Percentiles rank a stretch among this genome's conserved stretches.
These are phyloP conservation scores for Hypanus sabinus DNA, from an alignment of 2,113 vertebrate genomes.

Conservation along the genomic window DNA sequence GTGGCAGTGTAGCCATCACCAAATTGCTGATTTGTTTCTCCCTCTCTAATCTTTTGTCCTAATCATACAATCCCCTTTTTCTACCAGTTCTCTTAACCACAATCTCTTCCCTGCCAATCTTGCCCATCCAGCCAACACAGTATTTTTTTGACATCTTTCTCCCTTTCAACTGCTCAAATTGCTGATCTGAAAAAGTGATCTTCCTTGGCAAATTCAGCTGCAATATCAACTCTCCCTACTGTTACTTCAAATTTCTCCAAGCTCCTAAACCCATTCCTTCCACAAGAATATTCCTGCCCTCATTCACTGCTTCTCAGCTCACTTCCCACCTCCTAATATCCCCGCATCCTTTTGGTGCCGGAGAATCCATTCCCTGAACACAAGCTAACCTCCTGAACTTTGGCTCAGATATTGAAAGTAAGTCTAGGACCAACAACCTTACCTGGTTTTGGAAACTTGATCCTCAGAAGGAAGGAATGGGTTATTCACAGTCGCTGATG, in stretches of 20 bases:
- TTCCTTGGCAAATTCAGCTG: not conserved
- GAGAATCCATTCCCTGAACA: not conserved
- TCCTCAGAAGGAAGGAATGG: conserved; percentile 97
- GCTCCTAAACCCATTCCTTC: not conserved
- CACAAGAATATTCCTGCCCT: not conserved
- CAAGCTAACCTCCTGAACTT: not conserved
- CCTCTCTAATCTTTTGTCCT: not conserved
- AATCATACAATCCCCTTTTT: not conserved
- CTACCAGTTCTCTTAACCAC: not conserved
- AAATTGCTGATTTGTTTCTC: not conserved
- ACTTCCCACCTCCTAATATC: not conserved
- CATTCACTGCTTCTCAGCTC: not conserved
- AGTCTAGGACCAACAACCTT: conserved; percentile 2
- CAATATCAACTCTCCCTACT: not conserved
- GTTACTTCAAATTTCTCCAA: not conserved
- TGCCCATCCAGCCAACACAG: not conserved
- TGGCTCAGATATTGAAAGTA: not conserved
- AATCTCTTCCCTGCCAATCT: too few species aligned
- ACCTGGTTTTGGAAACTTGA: conserved; percentile 98
- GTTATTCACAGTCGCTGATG: conserved; percentile 94
- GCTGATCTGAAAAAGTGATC: not conserved
- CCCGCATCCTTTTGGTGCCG: not conserved
- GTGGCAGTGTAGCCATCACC: not conserved
- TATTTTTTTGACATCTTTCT: not conserved
- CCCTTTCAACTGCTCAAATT: not conserved